Evolutionary conservation across 2,797 vertebrate species (phyloP).

Genomic region (Manis crassicaudata): DNA sequence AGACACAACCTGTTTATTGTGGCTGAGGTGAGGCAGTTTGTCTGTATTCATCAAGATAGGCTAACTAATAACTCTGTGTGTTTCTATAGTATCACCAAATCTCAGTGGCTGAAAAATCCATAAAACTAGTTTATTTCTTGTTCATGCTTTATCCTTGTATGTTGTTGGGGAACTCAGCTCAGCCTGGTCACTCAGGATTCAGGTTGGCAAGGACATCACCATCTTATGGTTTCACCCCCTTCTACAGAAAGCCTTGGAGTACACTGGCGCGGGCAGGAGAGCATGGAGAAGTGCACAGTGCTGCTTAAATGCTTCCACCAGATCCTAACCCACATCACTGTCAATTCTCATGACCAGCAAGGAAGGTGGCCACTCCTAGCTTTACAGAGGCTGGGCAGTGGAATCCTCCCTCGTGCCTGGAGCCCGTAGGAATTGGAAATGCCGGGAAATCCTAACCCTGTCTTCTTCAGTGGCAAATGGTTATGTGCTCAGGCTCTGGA

Average conservation of each 20-base stretch:
- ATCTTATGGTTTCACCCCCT: neutral
- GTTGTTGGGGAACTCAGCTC: neutral
- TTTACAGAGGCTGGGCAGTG: neutral
- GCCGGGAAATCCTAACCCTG: neutral
- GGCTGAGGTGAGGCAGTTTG: neutral
- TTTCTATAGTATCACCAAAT: neutral
- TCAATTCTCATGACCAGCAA: neutral
- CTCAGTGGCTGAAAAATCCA: neutral
- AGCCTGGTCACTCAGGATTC: neutral
- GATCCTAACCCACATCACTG: neutral
- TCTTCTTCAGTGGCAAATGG: neutral
- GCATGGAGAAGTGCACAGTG: neutral
- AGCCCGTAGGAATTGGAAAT: neutral
- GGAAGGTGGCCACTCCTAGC: neutral
- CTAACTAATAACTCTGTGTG: too few species aligned
- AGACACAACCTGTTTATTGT: neutral
- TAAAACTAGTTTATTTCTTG: conserved; percentile 9
- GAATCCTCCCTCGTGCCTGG: neutral
- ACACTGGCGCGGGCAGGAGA: neutral
- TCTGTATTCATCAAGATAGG: neutral
- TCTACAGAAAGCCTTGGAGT: neutral
- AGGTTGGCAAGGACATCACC: neutral
- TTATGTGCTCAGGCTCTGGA: neutral
- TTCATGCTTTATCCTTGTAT: neutral
- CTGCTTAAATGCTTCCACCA: neutral